A percentile compares a stretch with the other conserved stretches of the same genome.
These are phyloP conservation scores for Leptarthrus brevirostris DNA, from an alignment of 2,888 invertebrate species.

Conservation along the genomic window DNA sequence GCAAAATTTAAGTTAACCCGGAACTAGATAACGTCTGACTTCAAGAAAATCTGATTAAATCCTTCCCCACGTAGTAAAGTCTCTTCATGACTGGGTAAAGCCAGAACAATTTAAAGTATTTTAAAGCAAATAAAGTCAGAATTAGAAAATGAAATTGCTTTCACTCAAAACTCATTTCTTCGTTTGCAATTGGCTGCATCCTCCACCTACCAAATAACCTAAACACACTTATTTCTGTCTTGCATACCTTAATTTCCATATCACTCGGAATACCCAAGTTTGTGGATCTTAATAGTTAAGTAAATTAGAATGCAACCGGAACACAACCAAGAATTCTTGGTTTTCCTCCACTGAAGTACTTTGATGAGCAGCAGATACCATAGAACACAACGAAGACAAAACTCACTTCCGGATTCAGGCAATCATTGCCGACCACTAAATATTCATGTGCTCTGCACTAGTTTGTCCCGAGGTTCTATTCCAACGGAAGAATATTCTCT, in stretches of 20 bases:
- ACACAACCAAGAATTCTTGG: not conserved
- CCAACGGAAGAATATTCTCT: not conserved
- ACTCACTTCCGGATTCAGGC: conserved; percentile 3
- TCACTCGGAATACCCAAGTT: not conserved
- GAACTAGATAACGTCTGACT: too few relatives aligned
- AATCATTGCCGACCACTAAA: not conserved
- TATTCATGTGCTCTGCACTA: not conserved
- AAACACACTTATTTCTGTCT: not conserved
- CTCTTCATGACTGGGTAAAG: too few relatives aligned
- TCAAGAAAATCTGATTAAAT: too few relatives aligned
- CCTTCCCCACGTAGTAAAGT: too few relatives aligned
- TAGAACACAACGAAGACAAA: not conserved
- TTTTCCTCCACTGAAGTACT: not conserved
- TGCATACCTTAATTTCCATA: conserved; percentile 1
- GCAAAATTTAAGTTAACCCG: too few relatives aligned
- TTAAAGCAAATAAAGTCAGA: too few relatives aligned
- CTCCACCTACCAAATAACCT: not conserved
- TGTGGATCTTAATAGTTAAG: conserved; percentile 2
- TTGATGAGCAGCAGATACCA: not conserved
- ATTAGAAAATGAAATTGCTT: too few relatives aligned
- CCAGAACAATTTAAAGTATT: too few relatives aligned
- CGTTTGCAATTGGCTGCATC: not conserved
- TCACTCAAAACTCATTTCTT: too few relatives aligned
- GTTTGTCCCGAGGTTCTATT: not conserved
- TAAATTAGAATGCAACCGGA: not conserved